Percentiles rank a stretch among this genome's conserved stretches.
These are phyloP conservation scores for Charaxes varanes DNA, from an alignment of 1,140 invertebrate species.

Conservation along the genomic window DNA sequence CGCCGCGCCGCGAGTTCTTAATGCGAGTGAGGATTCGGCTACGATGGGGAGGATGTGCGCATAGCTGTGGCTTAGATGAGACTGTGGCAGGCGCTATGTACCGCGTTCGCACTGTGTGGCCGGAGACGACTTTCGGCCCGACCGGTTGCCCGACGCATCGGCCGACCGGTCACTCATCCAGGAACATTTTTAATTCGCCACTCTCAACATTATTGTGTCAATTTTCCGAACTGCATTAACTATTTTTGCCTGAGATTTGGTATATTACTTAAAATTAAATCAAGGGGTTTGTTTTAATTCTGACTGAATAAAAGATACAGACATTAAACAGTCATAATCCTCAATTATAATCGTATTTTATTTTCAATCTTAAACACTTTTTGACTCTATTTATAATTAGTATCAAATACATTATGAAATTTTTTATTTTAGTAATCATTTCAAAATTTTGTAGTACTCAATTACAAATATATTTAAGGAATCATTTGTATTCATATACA, in stretches of 20 bases:
- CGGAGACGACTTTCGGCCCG: constrained; percentile 65
- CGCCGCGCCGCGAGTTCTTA: constrained; percentile 48
- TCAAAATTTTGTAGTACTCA: too few species aligned
- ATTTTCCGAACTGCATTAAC: neutral
- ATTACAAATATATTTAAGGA: too few species aligned
- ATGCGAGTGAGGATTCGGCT: constrained; percentile 59
- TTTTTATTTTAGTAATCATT: too few species aligned
- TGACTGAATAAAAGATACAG: too few species aligned
- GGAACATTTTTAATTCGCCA: constrained; percentile 53
- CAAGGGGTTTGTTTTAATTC: too few species aligned
- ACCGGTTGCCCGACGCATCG: constrained; percentile 66
- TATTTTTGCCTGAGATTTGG: neutral
- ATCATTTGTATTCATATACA: too few species aligned
- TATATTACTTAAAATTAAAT: neutral
- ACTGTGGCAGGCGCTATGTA: constrained; percentile 56
- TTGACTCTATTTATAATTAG: too few species aligned
- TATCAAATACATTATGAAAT: too few species aligned
- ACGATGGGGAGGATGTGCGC: constrained; percentile 69
- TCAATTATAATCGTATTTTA: too few species aligned
- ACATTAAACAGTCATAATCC: too few species aligned
- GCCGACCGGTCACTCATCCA: constrained; percentile 59
- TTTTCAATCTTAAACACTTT: too few species aligned
- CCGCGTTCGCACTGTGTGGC: constrained; percentile 56
- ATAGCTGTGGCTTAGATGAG: constrained; percentile 72
- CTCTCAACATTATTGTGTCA: constrained; percentile 22